Percentiles rank a stretch among this genome's conserved stretches.
These are phyloP conservation scores for Enteromius trimaculatus DNA, from an alignment of 2,797 vertebrate genomes.

Conservation along the genomic window DNA sequence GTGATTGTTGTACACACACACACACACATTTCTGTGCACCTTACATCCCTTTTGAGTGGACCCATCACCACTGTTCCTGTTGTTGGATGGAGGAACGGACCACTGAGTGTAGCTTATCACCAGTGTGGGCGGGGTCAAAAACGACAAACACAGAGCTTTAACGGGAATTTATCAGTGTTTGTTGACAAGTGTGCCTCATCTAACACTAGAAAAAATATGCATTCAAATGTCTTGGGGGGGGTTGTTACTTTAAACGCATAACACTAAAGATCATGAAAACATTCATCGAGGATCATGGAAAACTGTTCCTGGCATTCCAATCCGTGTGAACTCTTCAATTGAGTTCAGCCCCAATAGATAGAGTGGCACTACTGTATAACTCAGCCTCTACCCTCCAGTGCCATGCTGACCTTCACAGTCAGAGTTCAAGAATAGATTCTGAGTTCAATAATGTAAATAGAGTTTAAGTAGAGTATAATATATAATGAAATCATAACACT, in stretches of 20 bases:
- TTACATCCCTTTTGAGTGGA: conserved; percentile 38
- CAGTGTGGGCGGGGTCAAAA: not conserved
- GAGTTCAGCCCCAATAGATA: not conserved
- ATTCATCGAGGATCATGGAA: not conserved
- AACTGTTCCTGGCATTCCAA: conserved; percentile 29
- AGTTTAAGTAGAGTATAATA: conserved; percentile 83
- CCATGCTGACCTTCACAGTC: conserved; percentile 60
- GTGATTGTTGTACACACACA: conserved; percentile 56
- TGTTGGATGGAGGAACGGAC: conserved; percentile 1
- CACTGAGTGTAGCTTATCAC: conserved; percentile 19
- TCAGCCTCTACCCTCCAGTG: conserved; percentile 53
- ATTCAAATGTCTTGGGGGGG: conserved; percentile 8
- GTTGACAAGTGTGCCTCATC: conserved; percentile 32
- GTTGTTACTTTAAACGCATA: not conserved
- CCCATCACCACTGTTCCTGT: conserved; percentile 42
- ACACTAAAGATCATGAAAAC: conserved; percentile 4
- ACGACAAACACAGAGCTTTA: conserved; percentile 30
- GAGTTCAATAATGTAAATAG: conserved; percentile 78
- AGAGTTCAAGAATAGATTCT: conserved; percentile 60
- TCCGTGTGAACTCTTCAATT: not conserved
- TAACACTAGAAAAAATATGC: not conserved
- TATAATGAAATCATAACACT: conserved; percentile 71
- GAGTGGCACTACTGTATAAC: conserved; percentile 51
- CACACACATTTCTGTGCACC: conserved; percentile 29
- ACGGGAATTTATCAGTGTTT: not conserved